phyloP scores from a whole-genome alignment of 1,140 invertebrate species.

The Dinoponera quadriceps region DNA sequence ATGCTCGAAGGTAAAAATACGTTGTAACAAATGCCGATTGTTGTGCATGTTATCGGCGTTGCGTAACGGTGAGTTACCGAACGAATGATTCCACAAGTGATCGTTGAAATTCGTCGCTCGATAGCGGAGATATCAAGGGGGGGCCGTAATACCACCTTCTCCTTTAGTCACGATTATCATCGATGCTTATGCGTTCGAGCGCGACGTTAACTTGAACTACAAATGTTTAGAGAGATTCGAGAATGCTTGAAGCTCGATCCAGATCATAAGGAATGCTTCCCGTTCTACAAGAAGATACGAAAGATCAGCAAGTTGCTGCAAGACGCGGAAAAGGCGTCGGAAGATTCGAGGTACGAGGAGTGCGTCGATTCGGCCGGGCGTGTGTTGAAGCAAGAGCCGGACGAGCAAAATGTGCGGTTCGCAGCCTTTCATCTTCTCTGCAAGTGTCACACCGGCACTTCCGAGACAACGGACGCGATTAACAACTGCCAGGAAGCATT shows the following conservation, averaged over 20 bases:
- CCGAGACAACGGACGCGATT: conserved; percentile 88
- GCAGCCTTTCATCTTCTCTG: conserved; percentile 91
- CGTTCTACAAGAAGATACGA: conserved; percentile 98
- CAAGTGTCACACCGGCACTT: conserved; percentile 88
- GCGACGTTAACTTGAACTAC: not conserved
- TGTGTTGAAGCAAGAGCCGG: conserved; percentile 89
- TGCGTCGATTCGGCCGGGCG: conserved; percentile 92
- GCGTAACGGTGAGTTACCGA: too few species aligned
- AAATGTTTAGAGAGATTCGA: conserved; percentile 91
- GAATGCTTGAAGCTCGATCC: conserved; percentile 99
- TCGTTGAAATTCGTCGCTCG: too few species aligned
- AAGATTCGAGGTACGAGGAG: conserved; percentile 89
- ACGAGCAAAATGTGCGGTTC: conserved; percentile 90
- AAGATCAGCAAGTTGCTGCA: conserved; percentile 96
- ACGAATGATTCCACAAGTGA: too few species aligned
- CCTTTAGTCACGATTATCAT: not conserved
- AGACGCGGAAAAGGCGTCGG: conserved; percentile 89
- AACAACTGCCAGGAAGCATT: conserved; percentile 93
- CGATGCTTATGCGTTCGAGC: not conserved
- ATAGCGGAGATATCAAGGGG: too few species aligned
- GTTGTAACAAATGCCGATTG: too few species aligned
- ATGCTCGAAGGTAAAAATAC: too few species aligned
- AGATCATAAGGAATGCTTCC: conserved; percentile 97
- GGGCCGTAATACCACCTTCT: too few species aligned
- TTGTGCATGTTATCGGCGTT: too few species aligned